phyloP scores from a whole-genome alignment of 2,797 vertebrate species.

The Sparidentex hasta region DNA sequence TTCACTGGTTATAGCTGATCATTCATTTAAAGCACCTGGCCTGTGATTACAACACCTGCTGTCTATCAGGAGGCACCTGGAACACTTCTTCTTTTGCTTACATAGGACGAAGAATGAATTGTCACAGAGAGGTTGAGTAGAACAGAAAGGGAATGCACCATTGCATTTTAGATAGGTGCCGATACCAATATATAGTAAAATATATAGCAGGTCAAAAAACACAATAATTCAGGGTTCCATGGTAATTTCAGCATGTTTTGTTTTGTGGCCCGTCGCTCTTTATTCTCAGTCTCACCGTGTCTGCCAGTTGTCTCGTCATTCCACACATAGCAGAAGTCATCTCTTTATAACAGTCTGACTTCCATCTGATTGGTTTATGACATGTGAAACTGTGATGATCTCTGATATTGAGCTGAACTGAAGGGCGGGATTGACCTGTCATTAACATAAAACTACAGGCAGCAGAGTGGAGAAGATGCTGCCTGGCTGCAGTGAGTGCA shows the following conservation, averaged over 20 bases:
- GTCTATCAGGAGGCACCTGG: neutral
- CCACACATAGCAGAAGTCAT: neutral
- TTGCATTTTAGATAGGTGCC: neutral
- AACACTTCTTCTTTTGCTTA: neutral
- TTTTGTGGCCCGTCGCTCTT: neutral
- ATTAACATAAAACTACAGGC: conserved; percentile 6
- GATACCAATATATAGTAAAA: no score
- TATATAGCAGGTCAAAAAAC: neutral
- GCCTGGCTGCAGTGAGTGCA: neutral
- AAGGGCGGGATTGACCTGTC: neutral
- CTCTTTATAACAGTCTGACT: neutral
- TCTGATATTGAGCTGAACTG: neutral
- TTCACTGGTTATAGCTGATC: conserved; percentile 5
- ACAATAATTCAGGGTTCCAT: neutral
- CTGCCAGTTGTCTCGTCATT: neutral
- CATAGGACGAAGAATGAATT: neutral
- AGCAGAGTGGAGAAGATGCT: neutral
- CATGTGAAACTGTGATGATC: neutral
- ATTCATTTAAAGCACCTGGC: conserved; percentile 29
- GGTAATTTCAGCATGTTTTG: no score
- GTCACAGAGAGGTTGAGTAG: neutral
- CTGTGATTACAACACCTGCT: conserved; percentile 28
- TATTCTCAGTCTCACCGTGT: neutral
- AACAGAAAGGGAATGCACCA: no score
- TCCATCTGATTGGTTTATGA: neutral